phyloP scores from a whole-genome alignment of 2,113 vertebrate species.

The Phalacrocorax aristotelis region DNA sequence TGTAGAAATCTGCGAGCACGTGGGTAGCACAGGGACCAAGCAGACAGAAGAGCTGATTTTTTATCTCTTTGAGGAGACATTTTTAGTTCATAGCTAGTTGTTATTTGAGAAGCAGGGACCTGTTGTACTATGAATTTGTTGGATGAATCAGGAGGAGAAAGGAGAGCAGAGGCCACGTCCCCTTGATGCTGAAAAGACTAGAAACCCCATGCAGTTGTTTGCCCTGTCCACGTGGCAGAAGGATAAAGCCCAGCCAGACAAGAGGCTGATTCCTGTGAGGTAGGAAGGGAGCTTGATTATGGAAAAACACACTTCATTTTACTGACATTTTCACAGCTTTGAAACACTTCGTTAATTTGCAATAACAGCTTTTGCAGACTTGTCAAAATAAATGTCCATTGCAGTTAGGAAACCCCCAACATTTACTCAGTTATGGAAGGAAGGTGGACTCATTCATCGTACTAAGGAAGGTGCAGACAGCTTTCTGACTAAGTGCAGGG shows the following conservation, averaged over 20 bases:
- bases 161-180: neutral
- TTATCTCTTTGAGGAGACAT: neutral
- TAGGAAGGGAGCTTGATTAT: neutral
- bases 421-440: neutral
- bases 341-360: neutral
- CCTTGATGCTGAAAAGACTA: neutral
- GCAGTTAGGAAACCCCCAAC: neutral
- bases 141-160: neutral
- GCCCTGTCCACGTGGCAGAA: neutral
- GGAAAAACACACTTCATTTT: neutral
- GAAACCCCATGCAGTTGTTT: neutral
- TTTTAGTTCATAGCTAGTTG: neutral
- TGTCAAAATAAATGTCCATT: neutral
- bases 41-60: neutral
- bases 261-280: neutral
- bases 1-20: neutral
- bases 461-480: neutral
- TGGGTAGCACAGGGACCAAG: neutral
- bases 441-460: neutral
- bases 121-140: neutral
- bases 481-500: neutral
- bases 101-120: neutral
- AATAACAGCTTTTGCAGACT: neutral
- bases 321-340: conserved; percentile 18
- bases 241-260: neutral